Percentiles rank a stretch among this genome's conserved stretches.
Evolutionary conservation across 2,888 invertebrate genomes (phyloP).

Genomic region (Diachrysia chrysitis): DNA sequence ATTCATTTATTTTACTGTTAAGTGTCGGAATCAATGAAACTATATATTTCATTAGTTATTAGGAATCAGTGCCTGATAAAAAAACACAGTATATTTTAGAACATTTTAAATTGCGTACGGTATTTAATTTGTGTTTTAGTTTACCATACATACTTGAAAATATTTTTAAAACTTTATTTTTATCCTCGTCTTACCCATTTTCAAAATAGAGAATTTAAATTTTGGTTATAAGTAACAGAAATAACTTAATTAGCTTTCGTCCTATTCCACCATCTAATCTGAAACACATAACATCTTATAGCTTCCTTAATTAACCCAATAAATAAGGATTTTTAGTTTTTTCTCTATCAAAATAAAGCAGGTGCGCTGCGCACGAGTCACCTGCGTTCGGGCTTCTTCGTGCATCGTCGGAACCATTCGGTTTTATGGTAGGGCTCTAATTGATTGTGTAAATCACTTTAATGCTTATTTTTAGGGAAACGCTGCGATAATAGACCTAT

Average conservation of each 20-base stretch:
- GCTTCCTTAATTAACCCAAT: conserved; percentile 52
- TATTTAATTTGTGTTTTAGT: too few species aligned
- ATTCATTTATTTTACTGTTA: background rate
- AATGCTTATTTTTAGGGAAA: conserved; percentile 34
- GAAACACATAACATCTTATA: conserved; percentile 18
- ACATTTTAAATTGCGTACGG: background rate
- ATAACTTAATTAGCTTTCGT: conserved; percentile 20
- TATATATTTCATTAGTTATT: too few species aligned
- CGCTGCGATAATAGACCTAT: conserved; percentile 28
- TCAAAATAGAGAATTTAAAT: background rate
- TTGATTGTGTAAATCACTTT: conserved; percentile 55
- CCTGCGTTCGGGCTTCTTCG: conserved; percentile 39
- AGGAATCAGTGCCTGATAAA: too few species aligned
- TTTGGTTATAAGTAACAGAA: conserved; percentile 10
- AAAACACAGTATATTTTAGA: background rate
- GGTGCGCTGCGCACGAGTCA: conserved; percentile 48
- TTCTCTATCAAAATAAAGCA: conserved; percentile 37
- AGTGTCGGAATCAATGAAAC: background rate
- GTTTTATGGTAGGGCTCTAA: conserved; percentile 49
- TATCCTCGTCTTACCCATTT: background rate
- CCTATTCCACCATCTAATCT: conserved; percentile 16
- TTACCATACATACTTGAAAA: too few species aligned
- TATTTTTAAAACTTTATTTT: too few species aligned
- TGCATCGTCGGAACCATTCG: conserved; percentile 38
- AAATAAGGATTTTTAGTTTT: conserved; percentile 44